These are phyloP conservation scores for Acronicta leporina DNA, from an alignment of 2,888 invertebrate genomes.

Conservation along the genomic window DNA sequence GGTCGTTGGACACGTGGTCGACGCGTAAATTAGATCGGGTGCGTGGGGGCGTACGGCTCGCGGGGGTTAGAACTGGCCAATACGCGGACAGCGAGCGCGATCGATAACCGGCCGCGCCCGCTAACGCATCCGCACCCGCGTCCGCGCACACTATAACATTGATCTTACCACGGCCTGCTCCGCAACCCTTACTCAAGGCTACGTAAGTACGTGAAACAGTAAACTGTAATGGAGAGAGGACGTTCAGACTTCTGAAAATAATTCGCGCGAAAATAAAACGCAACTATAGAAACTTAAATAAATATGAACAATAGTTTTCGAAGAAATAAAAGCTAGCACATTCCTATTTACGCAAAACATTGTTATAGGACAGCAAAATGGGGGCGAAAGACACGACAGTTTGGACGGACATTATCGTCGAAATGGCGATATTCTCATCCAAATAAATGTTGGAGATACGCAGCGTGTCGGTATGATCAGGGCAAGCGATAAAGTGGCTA, in stretches of 20 bases:
- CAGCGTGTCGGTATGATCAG: constrained; percentile 42
- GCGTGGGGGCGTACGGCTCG: constrained; percentile 60
- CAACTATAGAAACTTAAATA: constrained; percentile 16
- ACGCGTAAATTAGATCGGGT: constrained; percentile 69
- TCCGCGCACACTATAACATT: constrained; percentile 53
- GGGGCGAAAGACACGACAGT: constrained; percentile 37
- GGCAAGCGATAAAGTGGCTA: constrained; percentile 51
- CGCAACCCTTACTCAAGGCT: constrained; percentile 47
- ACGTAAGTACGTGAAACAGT: constrained; percentile 20
- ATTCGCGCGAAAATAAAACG: too few species aligned
- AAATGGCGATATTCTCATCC: constrained; percentile 38
- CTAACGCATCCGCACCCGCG: constrained; percentile 67
- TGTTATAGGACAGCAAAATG: constrained; percentile 30
- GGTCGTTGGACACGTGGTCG: constrained; percentile 75
- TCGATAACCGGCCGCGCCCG: constrained; percentile 66
- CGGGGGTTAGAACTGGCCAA: constrained; percentile 56
- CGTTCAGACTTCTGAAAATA: neutral
- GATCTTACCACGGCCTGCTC: constrained; percentile 55
- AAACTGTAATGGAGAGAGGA: constrained; percentile 3
- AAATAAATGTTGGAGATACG: constrained; percentile 45
- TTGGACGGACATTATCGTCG: constrained; percentile 33
- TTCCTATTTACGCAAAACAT: constrained; percentile 39
- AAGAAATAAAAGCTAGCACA: constrained; percentile 32
- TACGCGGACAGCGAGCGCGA: constrained; percentile 64
- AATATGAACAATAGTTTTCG: constrained; percentile 8